Conservation (phyloP, 2,888 invertebrate species). For the Ochropacha duplaris region DNA sequence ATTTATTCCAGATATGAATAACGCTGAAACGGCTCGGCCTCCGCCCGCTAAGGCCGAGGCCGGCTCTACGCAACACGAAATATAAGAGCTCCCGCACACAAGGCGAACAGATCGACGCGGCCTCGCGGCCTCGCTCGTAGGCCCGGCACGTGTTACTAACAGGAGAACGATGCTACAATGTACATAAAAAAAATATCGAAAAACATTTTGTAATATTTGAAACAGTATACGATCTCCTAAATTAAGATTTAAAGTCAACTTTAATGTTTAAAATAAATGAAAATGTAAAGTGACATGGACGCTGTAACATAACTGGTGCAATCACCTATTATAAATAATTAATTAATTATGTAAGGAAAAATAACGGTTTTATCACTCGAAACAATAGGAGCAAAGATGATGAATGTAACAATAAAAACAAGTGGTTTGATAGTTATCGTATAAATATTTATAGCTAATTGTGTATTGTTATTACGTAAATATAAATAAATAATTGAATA, state of each 20-base stretch:
- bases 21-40: constrained; percentile 62
- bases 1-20: constrained; percentile 73
- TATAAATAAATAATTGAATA: constrained; percentile 82
- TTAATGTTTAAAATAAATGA: constrained; percentile 78
- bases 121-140: constrained; percentile 31
- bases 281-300: constrained; percentile 72
- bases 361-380: constrained; percentile 59
- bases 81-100: constrained; percentile 18
- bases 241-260: constrained; percentile 83
- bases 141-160: constrained; percentile 59
- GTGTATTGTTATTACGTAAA: constrained; percentile 83
- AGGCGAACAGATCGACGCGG: constrained; percentile 26
- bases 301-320: constrained; percentile 66
- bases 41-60: constrained; percentile 35
- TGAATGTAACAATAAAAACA: constrained; percentile 73
- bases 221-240: constrained; percentile 84
- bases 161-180: constrained; percentile 80
- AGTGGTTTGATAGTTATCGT: constrained; percentile 80
- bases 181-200: constrained; percentile 68
- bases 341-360: constrained; percentile 26
- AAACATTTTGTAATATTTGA: constrained; percentile 83
- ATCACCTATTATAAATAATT: constrained; percentile 62
- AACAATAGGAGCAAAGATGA: constrained; percentile 68
- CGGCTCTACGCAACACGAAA: constrained; percentile 15
- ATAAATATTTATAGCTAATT: constrained; percentile 84